Conservation (phyloP, 2,113 vertebrate genomes). For the Sciurus niger region DNA sequence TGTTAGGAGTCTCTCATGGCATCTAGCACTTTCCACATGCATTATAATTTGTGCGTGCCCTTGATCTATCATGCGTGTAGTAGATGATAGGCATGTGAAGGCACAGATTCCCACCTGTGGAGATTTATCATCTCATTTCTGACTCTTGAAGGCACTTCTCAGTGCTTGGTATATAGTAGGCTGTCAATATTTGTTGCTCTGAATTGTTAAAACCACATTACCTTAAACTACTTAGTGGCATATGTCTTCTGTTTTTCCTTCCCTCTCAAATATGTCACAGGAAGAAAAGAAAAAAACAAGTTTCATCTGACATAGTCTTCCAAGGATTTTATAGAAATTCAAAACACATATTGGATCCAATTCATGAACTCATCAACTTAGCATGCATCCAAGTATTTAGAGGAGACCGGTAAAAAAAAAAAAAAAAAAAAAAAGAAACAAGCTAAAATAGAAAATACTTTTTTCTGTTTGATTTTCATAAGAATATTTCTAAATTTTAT, state of each 20-base stretch:
- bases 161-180: not conserved
- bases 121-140: not conserved
- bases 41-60: not conserved
- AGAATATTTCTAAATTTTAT: slow-evolving; percentile 33
- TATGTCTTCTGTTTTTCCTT: slow-evolving; percentile 54
- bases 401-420: not conserved
- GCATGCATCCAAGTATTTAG: not conserved
- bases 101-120: not conserved
- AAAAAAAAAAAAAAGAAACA: slow-evolving; percentile 22
- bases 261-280: slow-evolving; percentile 36
- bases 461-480: slow-evolving; percentile 60
- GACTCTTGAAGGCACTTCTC: not conserved
- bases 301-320: not conserved
- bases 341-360: slow-evolving; percentile 27
- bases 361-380: slow-evolving; percentile 69
- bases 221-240: slow-evolving; percentile 15
- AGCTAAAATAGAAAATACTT: not conserved
- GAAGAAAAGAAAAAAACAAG: not conserved
- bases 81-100: not conserved
- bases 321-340: slow-evolving; percentile 62
- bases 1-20: not conserved
- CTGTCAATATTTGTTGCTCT: not conserved
- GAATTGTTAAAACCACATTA: slow-evolving; percentile 59
- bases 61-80: not conserved
- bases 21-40: not conserved